Evolutionary conservation across 2,888 invertebrate genomes (phyloP), one percentile per base, ranked within the genome.

Genomic region (Eugnorisma glareosa): DNA sequence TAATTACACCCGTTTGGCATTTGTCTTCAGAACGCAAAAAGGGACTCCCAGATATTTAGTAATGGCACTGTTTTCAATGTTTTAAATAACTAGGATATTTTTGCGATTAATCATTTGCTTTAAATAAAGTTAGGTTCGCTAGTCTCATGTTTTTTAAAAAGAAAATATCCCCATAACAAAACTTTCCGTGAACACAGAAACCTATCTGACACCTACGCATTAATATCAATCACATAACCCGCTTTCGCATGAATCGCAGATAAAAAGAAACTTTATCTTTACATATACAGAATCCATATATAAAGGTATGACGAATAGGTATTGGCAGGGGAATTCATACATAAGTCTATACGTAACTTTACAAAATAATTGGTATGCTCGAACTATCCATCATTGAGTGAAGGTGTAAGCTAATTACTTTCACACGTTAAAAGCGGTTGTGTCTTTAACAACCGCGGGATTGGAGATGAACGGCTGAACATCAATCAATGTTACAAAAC

Each of bases 401-500:
- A 88, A 91, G 90, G 89, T 91, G 90, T 89, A 87, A 86, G 86
- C 89, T 92, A 91, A 91, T 91, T 91, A 91, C 90, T 81, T 79
- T 82, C 37, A 84, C 84, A 87, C 87, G 88, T 84, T 91, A 89
- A 89, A 90, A 90, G 90, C 90, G 85, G 78, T 83, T 79, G 85
- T 83, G 84, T 83, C 82, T 85, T 86, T 90, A 86, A 89, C 88
- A 89, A 89, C 86, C 85, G 79, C 84, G 79, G 87, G 86, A 82
- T 86, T 79, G 75, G 87, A 90, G 90, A 92, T 90, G 91, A 91
- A 92, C 92, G 90, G 85, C 86, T 83, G 84, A 86, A 87, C 91
- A 92, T 92, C 91, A 91, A 93, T 93, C 93, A 92, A 90, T 89
- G 91, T 91, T 90, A 90, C 89, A 89, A 87, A 89, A 88, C 75